Evolutionary conservation across 2,797 vertebrate genomes (phyloP).

Genomic region (Mormyrus hasselquistii): DNA sequence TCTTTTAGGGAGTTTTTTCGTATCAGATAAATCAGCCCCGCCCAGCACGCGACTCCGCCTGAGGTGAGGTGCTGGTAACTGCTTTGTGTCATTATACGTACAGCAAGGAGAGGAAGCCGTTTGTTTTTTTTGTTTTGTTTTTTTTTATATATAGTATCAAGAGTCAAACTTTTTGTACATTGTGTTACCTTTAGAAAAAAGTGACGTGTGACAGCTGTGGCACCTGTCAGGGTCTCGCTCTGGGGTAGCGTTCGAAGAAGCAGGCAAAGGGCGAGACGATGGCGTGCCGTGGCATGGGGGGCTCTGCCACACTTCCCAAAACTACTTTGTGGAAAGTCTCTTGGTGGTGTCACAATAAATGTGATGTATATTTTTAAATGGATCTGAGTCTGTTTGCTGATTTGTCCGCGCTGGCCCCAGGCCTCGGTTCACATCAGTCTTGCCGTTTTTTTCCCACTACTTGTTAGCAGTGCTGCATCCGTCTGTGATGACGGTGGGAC

Average conservation of each 20-base stretch:
- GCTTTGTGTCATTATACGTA: constrained; percentile 68
- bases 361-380: constrained; percentile 74
- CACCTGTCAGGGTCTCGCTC: constrained; percentile 52
- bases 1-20: constrained; percentile 56
- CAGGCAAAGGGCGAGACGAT: constrained; percentile 51
- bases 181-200: constrained; percentile 69
- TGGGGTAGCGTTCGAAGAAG: constrained; percentile 11
- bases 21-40: constrained; percentile 60
- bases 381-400: constrained; percentile 32
- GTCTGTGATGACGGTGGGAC: neutral
- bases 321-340: constrained; percentile 57
- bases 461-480: neutral
- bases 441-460: neutral
- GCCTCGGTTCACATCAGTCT: neutral
- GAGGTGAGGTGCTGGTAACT: constrained; percentile 63
- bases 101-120: constrained; percentile 30
- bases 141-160: constrained; percentile 65
- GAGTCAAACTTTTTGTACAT: constrained; percentile 72
- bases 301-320: constrained; percentile 48
- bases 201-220: constrained; percentile 53
- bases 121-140: constrained; percentile 58
- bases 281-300: constrained; percentile 48
- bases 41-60: constrained; percentile 56
- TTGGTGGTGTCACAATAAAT: constrained; percentile 67
- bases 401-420: neutral